Conservation (phyloP, 2,888 invertebrate species). For the Synanthedon andrenaeformis region DNA sequence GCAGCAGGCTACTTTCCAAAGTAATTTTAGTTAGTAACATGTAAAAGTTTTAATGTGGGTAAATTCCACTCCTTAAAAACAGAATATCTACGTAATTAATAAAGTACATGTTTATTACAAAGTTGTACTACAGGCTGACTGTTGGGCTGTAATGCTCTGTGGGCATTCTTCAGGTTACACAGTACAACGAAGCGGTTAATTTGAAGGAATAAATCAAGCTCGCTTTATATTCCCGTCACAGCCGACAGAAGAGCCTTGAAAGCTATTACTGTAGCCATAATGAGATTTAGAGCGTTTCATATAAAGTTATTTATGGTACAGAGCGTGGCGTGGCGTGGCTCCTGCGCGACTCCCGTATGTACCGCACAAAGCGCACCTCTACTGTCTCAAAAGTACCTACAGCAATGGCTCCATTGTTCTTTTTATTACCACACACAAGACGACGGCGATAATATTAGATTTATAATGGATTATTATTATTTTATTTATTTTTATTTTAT, state of each 20-base stretch:
- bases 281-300: slow-evolving; percentile 66
- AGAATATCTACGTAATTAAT: too few species aligned
- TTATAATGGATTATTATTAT: neutral
- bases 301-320: slow-evolving; percentile 63
- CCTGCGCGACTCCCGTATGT: slow-evolving; percentile 18
- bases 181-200: slow-evolving; percentile 35
- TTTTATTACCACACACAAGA: neutral
- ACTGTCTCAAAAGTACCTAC: slow-evolving; percentile 1
- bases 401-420: slow-evolving; percentile 1
- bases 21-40: too few species aligned
- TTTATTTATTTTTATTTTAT: neutral
- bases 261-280: slow-evolving; percentile 61
- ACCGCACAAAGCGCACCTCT: slow-evolving; percentile 11
- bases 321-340: slow-evolving; percentile 43
- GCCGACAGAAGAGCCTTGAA: slow-evolving; percentile 53
- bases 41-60: too few species aligned
- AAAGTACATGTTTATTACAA: too few species aligned
- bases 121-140: too few species aligned
- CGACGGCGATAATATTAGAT: neutral
- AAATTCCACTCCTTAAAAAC: too few species aligned
- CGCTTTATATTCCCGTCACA: slow-evolving; percentile 63
- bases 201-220: slow-evolving; percentile 53
- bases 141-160: neutral
- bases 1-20: too few species aligned
- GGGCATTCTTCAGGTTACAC: neutral